Conservation (phyloP, 2,797 vertebrate genomes). For the Lagorchestes hirsutus region DNA sequence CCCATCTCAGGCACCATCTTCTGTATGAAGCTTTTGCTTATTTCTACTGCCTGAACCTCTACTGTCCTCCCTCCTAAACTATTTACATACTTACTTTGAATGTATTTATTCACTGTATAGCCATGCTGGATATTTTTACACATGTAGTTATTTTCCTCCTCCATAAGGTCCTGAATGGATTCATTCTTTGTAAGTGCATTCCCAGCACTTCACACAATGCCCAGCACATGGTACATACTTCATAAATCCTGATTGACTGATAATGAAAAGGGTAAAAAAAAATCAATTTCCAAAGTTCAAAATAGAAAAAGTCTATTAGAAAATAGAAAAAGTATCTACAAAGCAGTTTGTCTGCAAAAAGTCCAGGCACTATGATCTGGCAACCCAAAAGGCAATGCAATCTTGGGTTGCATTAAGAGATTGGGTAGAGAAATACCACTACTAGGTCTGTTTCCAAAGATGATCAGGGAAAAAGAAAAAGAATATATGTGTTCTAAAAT, state of each 20-base stretch:
- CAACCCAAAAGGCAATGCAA: not conserved
- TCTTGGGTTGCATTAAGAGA: not conserved
- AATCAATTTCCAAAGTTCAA: not conserved
- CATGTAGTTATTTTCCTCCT: not conserved
- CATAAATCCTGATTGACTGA: not conserved
- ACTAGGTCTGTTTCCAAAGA: not conserved
- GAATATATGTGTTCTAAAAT: not conserved
- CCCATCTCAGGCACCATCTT: not conserved
- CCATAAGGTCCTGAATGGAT: not conserved
- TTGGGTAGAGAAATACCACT: not conserved
- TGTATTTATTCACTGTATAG: not conserved
- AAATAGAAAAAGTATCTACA: not conserved
- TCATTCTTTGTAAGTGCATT: not conserved
- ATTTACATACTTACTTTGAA: not conserved
- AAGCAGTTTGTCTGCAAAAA: not conserved
- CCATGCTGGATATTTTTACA: not conserved
- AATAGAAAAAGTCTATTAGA: not conserved
- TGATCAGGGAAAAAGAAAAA: not conserved
- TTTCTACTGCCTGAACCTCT: not conserved
- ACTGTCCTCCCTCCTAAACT: not conserved
- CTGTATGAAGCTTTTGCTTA: not conserved
- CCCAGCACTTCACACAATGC: not conserved
- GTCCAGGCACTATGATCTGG: not conserved
- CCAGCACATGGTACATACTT: not conserved
- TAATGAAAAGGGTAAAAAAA: not conserved